Evolutionary conservation across 2,113 vertebrate genomes (phyloP), one percentile per base, ranked within the genome.

Genomic region (Microtus montanus): DNA sequence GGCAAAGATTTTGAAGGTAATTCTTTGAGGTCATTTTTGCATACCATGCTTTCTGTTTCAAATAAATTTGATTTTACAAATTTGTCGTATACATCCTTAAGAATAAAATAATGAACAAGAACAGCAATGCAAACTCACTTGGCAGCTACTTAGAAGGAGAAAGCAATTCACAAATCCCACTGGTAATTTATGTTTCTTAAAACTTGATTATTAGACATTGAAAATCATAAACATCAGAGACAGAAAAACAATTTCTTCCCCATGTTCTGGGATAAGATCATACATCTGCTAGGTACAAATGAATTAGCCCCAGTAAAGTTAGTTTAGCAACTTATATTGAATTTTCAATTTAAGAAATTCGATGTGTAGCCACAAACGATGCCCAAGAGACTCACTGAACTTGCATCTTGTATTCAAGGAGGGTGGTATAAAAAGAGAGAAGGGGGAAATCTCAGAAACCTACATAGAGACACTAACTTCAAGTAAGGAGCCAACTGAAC

Each of bases 1-100:
- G 79, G 22, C 30, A 87, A 84, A 92, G 14, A 28, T 90, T 82
- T 54, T 70, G 33, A 71, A 24, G 11, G 9, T 35, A 22, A 83
- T 84, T 95, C 73, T 77, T 79, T 90, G 19, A 66, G 61, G 61
- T 92, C 13, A 75, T 92, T 95, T 95, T 93, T 66, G 19, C 71
- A 77, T 54, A 33, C 26, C 3, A 79, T 47, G 44, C 1, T 93
- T 77, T 91, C 61, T 54, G 20, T 80, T 90, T 12, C 38, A 93
- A 77, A 74, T 6, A 17, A 77, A 44, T 54, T 83, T 30, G 41
- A 68, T 52, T 70, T 52, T 47, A 35, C 26, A 35, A 71, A 77
- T 66, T 52, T 92, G 66, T 58, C 63, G 30, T 79, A 87, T 75
- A 83, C 20, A 91, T 75, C 79, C 28, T 78, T 89, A 85, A 74